A percentile compares a stretch with the other conserved stretches of the same genome.
phyloP scores from a whole-genome alignment of 2,797 vertebrate species.

The Pogoniulus pusillus region DNA sequence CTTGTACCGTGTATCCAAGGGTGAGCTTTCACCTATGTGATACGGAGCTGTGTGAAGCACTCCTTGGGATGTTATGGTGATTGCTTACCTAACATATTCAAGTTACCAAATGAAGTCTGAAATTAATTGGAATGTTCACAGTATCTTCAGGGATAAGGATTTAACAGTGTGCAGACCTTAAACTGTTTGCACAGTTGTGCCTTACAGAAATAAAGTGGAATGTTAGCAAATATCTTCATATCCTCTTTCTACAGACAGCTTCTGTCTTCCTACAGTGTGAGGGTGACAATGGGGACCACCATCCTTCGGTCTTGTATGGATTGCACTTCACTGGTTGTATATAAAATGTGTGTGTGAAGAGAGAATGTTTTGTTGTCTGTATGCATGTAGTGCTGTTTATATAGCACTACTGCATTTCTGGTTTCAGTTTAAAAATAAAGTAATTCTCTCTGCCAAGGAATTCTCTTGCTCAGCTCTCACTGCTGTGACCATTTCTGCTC shows the following conservation, averaged over 20 bases:
- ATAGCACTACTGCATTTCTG: not conserved
- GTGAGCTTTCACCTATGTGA: not conserved
- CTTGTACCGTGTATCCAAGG: not conserved
- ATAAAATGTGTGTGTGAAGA: not conserved
- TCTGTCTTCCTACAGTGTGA: not conserved
- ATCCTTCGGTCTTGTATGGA: not conserved
- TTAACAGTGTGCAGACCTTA: conserved; percentile 38
- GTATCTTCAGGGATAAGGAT: conserved; percentile 41
- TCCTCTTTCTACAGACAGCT: not conserved
- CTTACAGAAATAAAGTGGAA: conserved; percentile 20
- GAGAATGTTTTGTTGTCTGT: not conserved
- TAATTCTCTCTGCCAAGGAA: not conserved
- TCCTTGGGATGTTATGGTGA: conserved; percentile 20
- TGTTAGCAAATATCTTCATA: not conserved
- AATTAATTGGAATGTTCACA: conserved; percentile 53
- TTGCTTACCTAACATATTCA: conserved; percentile 41
- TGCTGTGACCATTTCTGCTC: not conserved
- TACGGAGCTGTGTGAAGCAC: not conserved
- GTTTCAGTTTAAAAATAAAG: not conserved
- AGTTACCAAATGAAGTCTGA: conserved; percentile 47
- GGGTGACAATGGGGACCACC: not conserved
- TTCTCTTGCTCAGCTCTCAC: not conserved
- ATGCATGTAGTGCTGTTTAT: not conserved
- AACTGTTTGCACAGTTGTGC: conserved; percentile 53
- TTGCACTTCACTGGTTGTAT: not conserved